These are phyloP conservation scores for Aleadryas rufinucha DNA, from an alignment of 2,113 vertebrate genomes.

Conservation along the genomic window DNA sequence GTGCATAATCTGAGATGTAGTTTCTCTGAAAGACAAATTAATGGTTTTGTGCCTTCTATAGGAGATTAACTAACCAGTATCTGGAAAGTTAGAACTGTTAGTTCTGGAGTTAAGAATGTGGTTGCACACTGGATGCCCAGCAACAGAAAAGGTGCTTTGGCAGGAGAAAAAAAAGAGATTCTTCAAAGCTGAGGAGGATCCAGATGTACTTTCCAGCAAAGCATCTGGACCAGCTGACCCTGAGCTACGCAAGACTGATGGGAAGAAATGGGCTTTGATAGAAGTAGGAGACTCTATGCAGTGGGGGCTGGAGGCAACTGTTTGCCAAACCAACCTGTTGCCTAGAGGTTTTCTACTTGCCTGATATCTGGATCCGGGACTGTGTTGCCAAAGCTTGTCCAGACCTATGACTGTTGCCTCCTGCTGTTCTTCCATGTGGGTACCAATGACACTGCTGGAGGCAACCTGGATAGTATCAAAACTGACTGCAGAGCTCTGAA, in stretches of 20 bases:
- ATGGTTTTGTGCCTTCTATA: not conserved
- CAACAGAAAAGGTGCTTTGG: not conserved
- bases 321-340: not conserved
- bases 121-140: not conserved
- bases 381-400: not conserved
- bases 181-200: not conserved
- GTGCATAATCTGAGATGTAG: not conserved
- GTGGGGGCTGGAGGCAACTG: not conserved
- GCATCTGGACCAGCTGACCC: not conserved
- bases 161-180: not conserved
- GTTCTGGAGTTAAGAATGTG: not conserved
- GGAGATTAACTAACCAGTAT: not conserved
- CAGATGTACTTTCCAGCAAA: not conserved
- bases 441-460: not conserved
- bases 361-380: not conserved
- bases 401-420: not conserved
- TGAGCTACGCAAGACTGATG: not conserved
- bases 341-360: not conserved
- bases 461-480: not conserved
- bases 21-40: not conserved
- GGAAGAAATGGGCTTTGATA: not conserved
- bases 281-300: not conserved
- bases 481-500: not conserved
- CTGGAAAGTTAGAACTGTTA: not conserved
- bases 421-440: not conserved